These are phyloP conservation scores for Capromys pilorides DNA, from an alignment of 2,797 vertebrate species.

Conservation along the genomic window DNA sequence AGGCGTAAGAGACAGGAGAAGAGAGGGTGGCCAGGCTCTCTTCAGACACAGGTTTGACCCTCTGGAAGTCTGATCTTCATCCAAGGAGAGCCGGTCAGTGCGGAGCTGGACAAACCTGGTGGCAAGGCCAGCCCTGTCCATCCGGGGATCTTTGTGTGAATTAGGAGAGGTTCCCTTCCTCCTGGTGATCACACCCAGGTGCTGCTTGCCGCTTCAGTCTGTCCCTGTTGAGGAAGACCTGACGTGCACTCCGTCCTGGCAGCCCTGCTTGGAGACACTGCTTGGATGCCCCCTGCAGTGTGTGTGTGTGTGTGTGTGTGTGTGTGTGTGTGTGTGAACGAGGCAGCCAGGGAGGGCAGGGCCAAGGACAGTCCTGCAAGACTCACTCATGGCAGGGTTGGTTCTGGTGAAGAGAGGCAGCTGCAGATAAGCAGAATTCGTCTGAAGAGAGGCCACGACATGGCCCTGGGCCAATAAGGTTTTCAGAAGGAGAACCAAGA, in stretches of 20 bases:
- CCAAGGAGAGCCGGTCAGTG: background rate
- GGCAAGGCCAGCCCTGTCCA: background rate
- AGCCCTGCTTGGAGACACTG: fast-evolving
- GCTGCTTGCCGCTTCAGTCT: background rate
- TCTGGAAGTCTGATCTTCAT: background rate
- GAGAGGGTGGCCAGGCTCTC: background rate
- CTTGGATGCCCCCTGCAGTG: fast-evolving
- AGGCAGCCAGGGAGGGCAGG: background rate
- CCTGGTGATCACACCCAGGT: background rate
- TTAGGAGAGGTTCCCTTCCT: background rate
- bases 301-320: background rate
- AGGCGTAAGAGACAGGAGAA: background rate
- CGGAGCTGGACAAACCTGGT: background rate
- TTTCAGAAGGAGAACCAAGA: background rate
- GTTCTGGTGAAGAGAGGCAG: background rate
- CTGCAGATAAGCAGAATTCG: background rate
- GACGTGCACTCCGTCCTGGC: background rate
- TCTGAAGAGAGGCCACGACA: background rate
- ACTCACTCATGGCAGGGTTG: background rate
- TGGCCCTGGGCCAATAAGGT: background rate
- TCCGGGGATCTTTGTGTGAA: background rate
- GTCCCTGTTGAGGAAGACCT: background rate
- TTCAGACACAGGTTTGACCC: background rate
- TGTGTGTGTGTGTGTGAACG: background rate
- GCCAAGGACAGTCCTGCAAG: background rate